phyloP scores from a whole-genome alignment of 2,888 invertebrate species.

The Eustalomyia histrio region DNA sequence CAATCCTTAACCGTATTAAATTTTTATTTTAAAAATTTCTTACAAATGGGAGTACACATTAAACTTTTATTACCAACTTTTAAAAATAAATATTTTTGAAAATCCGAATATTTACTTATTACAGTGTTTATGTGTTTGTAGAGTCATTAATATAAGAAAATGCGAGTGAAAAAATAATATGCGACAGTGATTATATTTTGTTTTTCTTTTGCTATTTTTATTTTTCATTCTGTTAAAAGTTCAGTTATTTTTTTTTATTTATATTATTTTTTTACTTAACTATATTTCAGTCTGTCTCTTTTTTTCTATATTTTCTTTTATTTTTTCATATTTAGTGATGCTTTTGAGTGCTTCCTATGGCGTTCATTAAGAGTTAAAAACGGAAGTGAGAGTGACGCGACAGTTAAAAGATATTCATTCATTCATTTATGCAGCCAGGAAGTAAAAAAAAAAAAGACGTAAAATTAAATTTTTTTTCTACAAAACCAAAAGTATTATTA shows the following conservation, averaged over 20 bases:
- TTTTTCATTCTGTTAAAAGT: constrained; percentile 5
- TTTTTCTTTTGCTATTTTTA: constrained; percentile 23
- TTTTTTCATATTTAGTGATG: constrained; percentile 44
- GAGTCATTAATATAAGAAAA: too few relatives aligned
- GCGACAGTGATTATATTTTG: constrained; percentile 38
- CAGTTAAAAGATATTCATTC: constrained; percentile 48
- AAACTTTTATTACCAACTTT: too few relatives aligned
- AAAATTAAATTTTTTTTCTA: constrained; percentile 10
- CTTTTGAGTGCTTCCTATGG: constrained; percentile 60
- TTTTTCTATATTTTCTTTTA: constrained; percentile 22
- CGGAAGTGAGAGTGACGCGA: constrained; percentile 57
- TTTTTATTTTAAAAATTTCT: too few relatives aligned
- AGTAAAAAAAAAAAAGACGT: constrained; percentile 13
- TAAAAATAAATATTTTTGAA: too few relatives aligned
- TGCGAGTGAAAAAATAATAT: constrained; percentile 24
- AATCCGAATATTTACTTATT: too few relatives aligned
- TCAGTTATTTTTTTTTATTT: constrained; percentile 9
- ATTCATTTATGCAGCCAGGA: constrained; percentile 20
- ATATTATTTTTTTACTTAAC: constrained; percentile 26
- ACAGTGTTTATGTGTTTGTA: too few relatives aligned
- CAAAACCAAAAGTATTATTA: neutral
- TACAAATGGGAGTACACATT: too few relatives aligned
- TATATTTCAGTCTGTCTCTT: constrained; percentile 14
- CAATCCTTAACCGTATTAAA: too few relatives aligned
- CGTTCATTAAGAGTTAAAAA: constrained; percentile 55